Percentiles rank a stretch among this genome's conserved stretches.
Evolutionary conservation across 2,113 vertebrate genomes (phyloP).

Genomic region (Elephantulus edwardii): DNA sequence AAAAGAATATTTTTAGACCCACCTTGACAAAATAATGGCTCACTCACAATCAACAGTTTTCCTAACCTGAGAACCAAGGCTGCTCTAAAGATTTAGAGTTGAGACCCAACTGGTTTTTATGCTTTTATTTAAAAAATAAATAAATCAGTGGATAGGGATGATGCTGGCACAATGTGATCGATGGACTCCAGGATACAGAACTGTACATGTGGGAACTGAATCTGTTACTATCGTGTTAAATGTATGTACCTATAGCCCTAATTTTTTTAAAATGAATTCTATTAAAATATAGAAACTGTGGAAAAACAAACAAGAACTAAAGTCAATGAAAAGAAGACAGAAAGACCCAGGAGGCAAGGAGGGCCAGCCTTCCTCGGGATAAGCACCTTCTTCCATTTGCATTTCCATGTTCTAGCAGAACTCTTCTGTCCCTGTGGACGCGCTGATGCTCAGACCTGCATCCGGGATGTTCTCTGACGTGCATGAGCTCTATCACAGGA

Average conservation of each 20-base stretch:
- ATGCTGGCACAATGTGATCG: background rate
- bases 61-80: background rate
- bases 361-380: background rate
- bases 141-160: background rate
- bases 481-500: rapidly evolving
- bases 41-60: background rate
- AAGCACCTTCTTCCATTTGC: background rate
- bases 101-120: background rate
- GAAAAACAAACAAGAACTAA: background rate
- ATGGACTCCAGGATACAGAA: background rate
- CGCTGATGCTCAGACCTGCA: background rate
- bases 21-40: background rate
- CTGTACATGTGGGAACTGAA: background rate
- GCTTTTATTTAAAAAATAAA: background rate
- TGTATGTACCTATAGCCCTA: too few relatives aligned
- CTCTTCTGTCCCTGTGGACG: background rate
- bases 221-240: too few relatives aligned
- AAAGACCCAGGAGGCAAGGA: background rate
- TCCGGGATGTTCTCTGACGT: rapidly evolving
- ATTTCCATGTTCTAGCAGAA: background rate
- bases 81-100: background rate
- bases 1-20: slow-evolving; percentile 8
- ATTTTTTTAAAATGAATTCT: background rate
- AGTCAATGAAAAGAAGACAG: background rate
- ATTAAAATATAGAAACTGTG: background rate